Percentiles rank a stretch among this genome's conserved stretches.
These are phyloP conservation scores for Planococcus citri DNA, from an alignment of 1,140 invertebrate species.

Conservation along the genomic window DNA sequence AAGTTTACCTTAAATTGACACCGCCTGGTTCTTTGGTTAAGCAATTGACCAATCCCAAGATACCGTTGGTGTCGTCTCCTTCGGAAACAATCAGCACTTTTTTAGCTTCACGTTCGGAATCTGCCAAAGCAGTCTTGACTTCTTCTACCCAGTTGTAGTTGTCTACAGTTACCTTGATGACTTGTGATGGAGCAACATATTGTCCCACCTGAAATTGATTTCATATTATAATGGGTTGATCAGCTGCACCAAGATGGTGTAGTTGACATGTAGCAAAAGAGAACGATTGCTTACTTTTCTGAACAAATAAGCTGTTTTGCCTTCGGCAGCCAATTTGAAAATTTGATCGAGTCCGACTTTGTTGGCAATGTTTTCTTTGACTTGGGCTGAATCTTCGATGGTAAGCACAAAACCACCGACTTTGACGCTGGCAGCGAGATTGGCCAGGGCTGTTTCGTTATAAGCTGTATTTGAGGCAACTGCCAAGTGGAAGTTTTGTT, in stretches of 20 bases:
- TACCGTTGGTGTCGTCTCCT: constrained; percentile 53
- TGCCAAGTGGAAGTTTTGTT: constrained; percentile 49
- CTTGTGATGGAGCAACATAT: no score
- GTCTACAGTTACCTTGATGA: constrained; percentile 50
- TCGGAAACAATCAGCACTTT: constrained; percentile 59
- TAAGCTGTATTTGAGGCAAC: constrained; percentile 45
- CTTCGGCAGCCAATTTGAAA: constrained; percentile 42
- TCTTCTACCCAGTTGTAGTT: constrained; percentile 69
- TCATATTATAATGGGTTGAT: no score
- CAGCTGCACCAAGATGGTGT: no score
- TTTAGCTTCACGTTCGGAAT: constrained; percentile 41
- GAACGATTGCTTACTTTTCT: constrained; percentile 40
- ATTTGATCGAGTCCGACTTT: constrained; percentile 39
- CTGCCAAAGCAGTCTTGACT: constrained; percentile 54
- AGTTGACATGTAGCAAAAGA: no score
- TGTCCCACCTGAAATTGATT: no score
- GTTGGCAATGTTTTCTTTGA: constrained; percentile 38
- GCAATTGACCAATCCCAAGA: constrained; percentile 80
- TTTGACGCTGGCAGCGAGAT: constrained; percentile 49
- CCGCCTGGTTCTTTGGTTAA: constrained; percentile 72
- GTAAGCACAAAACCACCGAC: constrained; percentile 59
- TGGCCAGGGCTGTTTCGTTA: constrained; percentile 35
- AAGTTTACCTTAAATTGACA: constrained; percentile 45
- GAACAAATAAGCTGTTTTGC: constrained; percentile 45
- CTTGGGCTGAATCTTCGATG: constrained; percentile 52